phyloP scores from a whole-genome alignment of 2,888 invertebrate species.

The Agrenia bidenticulata region DNA sequence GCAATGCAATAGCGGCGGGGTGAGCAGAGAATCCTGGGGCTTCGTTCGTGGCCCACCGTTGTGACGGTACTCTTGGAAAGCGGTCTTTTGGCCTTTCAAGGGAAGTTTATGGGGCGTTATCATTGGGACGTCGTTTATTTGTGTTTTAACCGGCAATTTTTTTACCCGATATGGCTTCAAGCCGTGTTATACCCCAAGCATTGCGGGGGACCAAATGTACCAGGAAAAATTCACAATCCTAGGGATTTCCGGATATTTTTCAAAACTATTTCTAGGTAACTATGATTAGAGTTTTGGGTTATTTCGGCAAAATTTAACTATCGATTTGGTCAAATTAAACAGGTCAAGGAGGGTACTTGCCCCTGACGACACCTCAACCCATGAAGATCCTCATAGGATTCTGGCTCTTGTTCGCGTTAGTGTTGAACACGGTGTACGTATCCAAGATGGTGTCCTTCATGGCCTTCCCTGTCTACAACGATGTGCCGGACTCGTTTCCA shows the following conservation, averaged over 20 bases:
- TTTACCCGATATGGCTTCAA: too few relatives aligned
- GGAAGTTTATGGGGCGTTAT: not conserved
- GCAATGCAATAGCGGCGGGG: too few relatives aligned
- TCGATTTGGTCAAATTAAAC: not conserved
- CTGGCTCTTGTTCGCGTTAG: not conserved
- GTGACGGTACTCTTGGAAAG: not conserved
- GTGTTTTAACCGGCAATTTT: too few relatives aligned
- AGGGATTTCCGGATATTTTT: too few relatives aligned
- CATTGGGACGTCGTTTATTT: too few relatives aligned
- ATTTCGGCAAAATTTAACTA: too few relatives aligned
- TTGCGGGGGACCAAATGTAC: too few relatives aligned
- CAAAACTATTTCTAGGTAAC: too few relatives aligned
- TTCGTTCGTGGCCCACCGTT: not conserved
- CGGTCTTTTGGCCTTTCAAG: not conserved
- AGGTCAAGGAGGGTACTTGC: not conserved
- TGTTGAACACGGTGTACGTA: not conserved
- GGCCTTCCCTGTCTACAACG: not conserved
- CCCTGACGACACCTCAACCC: not conserved
- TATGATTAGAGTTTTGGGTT: too few relatives aligned
- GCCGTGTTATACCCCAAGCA: too few relatives aligned
- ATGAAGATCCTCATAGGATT: not conserved
- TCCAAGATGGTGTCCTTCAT: conserved; percentile 2
- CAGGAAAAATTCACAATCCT: too few relatives aligned
- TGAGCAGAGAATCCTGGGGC: not conserved
- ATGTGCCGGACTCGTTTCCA: not conserved